These are phyloP conservation scores for Pocillopora damicornis DNA, from an alignment of 64 coral and sea anemone genomes.

Conservation along the genomic window DNA sequence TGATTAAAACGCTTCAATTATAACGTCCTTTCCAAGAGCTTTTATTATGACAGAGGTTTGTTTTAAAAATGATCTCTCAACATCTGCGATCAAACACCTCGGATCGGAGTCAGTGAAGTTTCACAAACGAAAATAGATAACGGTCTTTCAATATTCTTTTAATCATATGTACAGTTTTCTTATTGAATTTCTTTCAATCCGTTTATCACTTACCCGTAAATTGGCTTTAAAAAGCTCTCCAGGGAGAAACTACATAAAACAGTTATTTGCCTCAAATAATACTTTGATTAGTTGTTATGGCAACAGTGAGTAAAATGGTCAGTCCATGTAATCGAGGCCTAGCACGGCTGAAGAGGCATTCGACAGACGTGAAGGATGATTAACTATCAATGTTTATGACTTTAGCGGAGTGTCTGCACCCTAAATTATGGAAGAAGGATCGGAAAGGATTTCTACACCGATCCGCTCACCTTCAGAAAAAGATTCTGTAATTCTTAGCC, in stretches of 20 bases:
- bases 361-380: background rate
- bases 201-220: background rate
- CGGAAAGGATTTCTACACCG: conserved; percentile 61
- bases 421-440: conserved; percentile 48
- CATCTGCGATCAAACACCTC: background rate
- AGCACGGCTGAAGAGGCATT: background rate
- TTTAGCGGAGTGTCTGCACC: background rate
- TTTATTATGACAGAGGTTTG: too few species aligned
- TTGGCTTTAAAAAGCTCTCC: background rate
- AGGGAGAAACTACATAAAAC: background rate
- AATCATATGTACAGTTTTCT: background rate
- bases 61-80: background rate
- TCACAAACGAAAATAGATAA: too few species aligned
- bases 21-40: too few species aligned
- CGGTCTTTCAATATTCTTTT: background rate
- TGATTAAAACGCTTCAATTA: too few species aligned
- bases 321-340: conserved; percentile 32
- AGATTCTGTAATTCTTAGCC: conserved; percentile 48
- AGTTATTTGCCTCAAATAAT: background rate
- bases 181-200: too few species aligned
- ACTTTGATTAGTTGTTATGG: conserved; percentile 43
- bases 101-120: too few species aligned
- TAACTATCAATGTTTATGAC: background rate
- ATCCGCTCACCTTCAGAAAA: conserved; percentile 60
- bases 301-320: conserved; percentile 8